Base-by-base conservation (phyloP, 2,113 vertebrate species). In the Otis tarda region DNA sequence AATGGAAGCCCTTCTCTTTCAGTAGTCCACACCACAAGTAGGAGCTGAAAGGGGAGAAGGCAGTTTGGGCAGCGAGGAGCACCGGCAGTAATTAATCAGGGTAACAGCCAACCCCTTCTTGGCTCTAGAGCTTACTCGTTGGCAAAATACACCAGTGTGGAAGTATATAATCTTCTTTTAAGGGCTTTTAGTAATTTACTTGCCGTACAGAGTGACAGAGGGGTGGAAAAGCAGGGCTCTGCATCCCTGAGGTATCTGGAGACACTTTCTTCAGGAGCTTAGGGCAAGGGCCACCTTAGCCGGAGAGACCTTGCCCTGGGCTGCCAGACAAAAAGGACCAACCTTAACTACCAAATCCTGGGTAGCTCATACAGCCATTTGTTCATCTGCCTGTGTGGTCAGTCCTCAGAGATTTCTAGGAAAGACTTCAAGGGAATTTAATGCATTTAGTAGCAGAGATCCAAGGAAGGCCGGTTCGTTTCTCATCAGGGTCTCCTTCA, bases 401-500 rank as follows among this genome's bases (percentile, higher is more conserved):
- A 56, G 55, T 23, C 43, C 27, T 67, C 71, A 31, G 37, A 60
- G 12, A 23, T 9, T 25, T 1, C 41, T 16, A 43, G 41, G 41
- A 43, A 43, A 43, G 41, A 43, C 47, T 71, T 27, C 31, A 17
- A 56, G 56, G 70, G 47, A 49, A 71, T 41, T 23, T 1, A 30
- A 21, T 39, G 27, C 6, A 37, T 47, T 57, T 14, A 10, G 20
- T 1, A 50, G 35, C 3, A 61, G 73, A 57, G 21, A 37, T 19
- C 21, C 28, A 33, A 22, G 65, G 37, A 75, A 78, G 9, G 30
- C 1, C 50, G 52, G 18, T 25, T 61, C 39, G 39, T 43, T 75
- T 75, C 84, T 65, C 0, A 0, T 7, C 57, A 25, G 21, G 3
- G 9, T 79, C 30, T 50, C 24, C 59, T 94, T 45, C 0, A 1